Percentiles rank a stretch among this genome's conserved stretches.
phyloP scores from a whole-genome alignment of 2,113 vertebrate genomes.

The Fukomys damarensis region DNA sequence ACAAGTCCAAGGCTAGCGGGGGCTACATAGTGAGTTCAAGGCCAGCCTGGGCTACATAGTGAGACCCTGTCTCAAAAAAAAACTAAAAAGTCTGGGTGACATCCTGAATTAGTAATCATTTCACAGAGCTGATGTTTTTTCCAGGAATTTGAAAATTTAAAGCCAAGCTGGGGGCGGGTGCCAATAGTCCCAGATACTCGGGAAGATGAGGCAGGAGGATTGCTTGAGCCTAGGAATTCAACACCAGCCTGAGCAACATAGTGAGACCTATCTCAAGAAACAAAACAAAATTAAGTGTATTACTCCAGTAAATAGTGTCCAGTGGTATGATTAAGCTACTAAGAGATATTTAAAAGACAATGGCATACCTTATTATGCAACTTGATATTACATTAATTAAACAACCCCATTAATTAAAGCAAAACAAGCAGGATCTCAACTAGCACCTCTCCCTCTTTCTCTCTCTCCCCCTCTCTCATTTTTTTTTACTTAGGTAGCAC shows the following conservation, averaged over 20 bases:
- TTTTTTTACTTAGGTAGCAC: too few relatives aligned
- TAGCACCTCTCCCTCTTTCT: background rate
- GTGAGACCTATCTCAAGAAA: background rate
- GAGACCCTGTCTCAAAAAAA: background rate
- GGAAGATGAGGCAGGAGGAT: background rate
- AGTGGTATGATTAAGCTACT: background rate
- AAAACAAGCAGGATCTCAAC: background rate
- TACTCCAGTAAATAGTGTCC: conserved; percentile 19
- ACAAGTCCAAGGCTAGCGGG: background rate
- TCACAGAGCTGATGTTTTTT: conserved; percentile 7
- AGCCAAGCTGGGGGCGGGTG: background rate
- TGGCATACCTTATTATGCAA: background rate
- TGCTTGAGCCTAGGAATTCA: background rate
- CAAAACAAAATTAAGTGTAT: background rate
- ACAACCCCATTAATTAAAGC: conserved; percentile 36
- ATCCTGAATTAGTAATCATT: conserved; percentile 44
- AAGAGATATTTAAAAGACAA: conserved; percentile 35
- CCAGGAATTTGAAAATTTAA: background rate
- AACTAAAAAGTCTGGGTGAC: background rate
- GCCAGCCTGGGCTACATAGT: background rate
- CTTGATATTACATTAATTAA: conserved; percentile 15
- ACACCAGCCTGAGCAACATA: background rate
- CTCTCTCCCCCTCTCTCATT: background rate
- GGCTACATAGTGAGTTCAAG: too few relatives aligned
- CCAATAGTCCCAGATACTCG: background rate